Evolutionary conservation across 2,888 invertebrate species (phyloP), one percentile per base, ranked within the genome.

Genomic region (Crocallis elinguaria): DNA sequence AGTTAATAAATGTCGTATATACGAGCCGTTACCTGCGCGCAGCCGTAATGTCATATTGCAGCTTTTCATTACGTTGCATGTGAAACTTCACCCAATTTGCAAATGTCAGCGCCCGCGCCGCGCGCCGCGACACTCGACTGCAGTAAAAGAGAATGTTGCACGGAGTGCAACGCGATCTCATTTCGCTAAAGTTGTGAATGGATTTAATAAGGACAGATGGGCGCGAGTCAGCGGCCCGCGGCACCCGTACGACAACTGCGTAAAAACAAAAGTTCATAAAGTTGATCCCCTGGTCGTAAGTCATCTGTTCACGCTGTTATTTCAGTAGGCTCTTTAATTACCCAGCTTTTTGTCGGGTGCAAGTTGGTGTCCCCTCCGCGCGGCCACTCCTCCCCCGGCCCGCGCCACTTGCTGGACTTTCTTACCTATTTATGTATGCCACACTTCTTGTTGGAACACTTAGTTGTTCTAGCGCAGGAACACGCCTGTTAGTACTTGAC

Each of bases 191-290:
- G 19, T 11, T 21, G 21, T 19, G 13, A 12, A 19, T 8, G 11
- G 17, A 27, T 2, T 29, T 9, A 29, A 27, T 42, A 11, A 42
- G 7, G 42, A 29, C 17, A 21, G 32, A 37, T 13, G 21, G 8
- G 8, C 11, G 14, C 1, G 7, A 0, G 19, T 0, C 13, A 2
- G 43, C 3, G 19, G 37, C 29, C 13, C 17, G 50, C 46, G 33
- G 42, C 30, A 25, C 42, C 11, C 29, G 4, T 0, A 3, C 11
- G 21, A 23, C 44, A 49, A 49, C 60, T 55, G 44, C 56, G 49
- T 59, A 57, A 59, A 48, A 43, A 38, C 43, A 51, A 58, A 60
- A 57, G 55, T 61, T 61, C 53, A 56, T 43, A 45, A 60, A 59
- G 32, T 57, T 36, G 35, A 43, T 49, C 49, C 58, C 51, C 29